These are phyloP conservation scores for Brachyhypopomus gauderio DNA, from an alignment of 2,113 vertebrate species.

Conservation along the genomic window DNA sequence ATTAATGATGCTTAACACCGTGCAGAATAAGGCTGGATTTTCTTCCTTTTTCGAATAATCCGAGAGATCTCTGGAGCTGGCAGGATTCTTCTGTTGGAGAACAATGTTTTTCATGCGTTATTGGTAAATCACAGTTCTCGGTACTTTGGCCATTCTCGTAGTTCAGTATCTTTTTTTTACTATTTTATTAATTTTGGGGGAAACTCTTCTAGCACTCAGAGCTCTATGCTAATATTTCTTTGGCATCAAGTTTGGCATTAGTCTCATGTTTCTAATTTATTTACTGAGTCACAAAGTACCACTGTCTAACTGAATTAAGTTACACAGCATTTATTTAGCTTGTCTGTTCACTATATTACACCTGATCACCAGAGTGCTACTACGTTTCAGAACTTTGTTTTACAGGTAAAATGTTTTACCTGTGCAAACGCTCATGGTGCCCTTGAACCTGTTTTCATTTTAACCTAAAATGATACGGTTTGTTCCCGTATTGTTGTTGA, in stretches of 20 bases:
- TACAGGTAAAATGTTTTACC: too few species aligned
- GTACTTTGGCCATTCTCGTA: constrained; percentile 65
- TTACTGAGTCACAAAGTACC: constrained; percentile 68
- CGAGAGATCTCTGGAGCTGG: constrained; percentile 62
- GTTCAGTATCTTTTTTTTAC: constrained; percentile 58
- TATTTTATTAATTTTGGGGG: constrained; percentile 73
- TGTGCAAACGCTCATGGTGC: too few species aligned
- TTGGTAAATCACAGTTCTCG: constrained; percentile 58
- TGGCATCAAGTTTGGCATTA: constrained; percentile 68
- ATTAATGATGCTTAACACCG: constrained; percentile 75
- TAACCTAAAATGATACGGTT: too few species aligned
- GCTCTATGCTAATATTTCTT: constrained; percentile 76
- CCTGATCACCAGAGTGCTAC: neutral
- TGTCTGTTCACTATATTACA: constrained; percentile 48
- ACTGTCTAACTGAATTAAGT: constrained; percentile 63
- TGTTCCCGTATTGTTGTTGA: too few species aligned
- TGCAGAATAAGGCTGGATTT: constrained; percentile 69
- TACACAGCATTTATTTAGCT: constrained; percentile 59
- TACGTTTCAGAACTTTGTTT: neutral
- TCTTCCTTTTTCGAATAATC: constrained; percentile 68
- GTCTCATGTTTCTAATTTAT: constrained; percentile 67
- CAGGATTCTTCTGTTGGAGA: constrained; percentile 67
- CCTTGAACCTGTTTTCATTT: too few species aligned
- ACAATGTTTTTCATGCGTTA: constrained; percentile 62
- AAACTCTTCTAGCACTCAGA: constrained; percentile 63